Evolutionary conservation across 1,140 invertebrate genomes (phyloP), one percentile per base, ranked within the genome.

Genomic region (Probaryconus sp.): DNA sequence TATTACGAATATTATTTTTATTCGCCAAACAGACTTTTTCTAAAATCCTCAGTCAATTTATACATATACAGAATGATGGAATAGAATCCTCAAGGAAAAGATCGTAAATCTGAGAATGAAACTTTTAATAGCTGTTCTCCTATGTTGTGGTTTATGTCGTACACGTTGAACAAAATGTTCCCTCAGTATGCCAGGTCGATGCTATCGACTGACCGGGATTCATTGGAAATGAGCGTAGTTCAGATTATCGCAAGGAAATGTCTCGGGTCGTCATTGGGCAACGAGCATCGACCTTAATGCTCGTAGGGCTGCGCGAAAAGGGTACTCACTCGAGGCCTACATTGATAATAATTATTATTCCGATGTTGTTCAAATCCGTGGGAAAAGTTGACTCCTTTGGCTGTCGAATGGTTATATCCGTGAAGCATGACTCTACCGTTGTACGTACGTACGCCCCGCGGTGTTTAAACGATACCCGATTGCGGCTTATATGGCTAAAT

Each of bases 401-500:
- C 50, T 56, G 50, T 65, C 72, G 55, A 61, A 61, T 31, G 37
- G 56, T 67, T 65, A 65, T 65, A 43, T 55, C 58, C 58, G 58
- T 60, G 58, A 60, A 69, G 60, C 60, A 64, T 70, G 60, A 65
- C 65, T 67, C 48, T 42, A 53, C 17, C 48, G 53, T 45, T 51
- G 69, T 60, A 45, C 18, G 53, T 43, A 56, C 35, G 35, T 50
- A 43, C 58, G 64, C 64, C 74, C 64, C 55, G 65, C 70, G 70
- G 65, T 65, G 65, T 43, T 61, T 63, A 73, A 73, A 64, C 60
- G 74, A 69, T 73, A 68, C 47, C 18, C 58, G 48, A 70, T 74
- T 58, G 60, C 65, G n/a, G 56, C 76, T 67, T 74, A 73, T 77
- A 77, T 51, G 72, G 72, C 58, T 78, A 78, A 72, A 76, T 78